Evolutionary conservation across 2,888 invertebrate species (phyloP), one percentile per base, ranked within the genome.

Genomic region (Cantharis rustica): DNA sequence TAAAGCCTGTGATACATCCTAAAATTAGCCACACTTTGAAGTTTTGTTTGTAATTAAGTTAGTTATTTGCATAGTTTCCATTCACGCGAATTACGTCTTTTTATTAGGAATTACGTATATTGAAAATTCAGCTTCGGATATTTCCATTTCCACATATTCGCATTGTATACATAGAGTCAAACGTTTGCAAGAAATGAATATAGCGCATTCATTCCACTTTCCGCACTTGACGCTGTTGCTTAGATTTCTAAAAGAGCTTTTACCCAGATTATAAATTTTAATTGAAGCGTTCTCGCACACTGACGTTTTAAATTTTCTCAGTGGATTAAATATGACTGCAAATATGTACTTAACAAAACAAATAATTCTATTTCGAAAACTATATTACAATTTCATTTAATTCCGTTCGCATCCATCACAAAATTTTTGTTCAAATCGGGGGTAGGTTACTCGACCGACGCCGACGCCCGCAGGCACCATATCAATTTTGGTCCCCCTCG

Each of bases 251-350:
- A 68, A 76, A 78, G 20, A 64, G 78, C 78, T 78, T 76, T 76
- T 76, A 73, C 72, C 63, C 68, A 76, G 73, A 76, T 78, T 78
- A 76, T 74, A 73, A 73, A 78, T 72, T 76, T 74, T 78, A 78
- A 76, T 78, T 78, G 78, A 47, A 47, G n/a, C 47, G n/a, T 47
- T 47, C n/a, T 47, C 71, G 26, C 69, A 31, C 69, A 76, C 71
- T 47, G 47, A 7, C 5, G 47, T 47, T 47, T n/a, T 47, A 47
- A 47, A 47, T n/a, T 47, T 47, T 47, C n/a, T 47, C 47, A 47
- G 1, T n/a, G 47, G 47, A 47, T 47, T 47, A 7, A 47, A 47
- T 47, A 27, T 27, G 27, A 11, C 10, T 27, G 27, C 27, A 27
- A 27, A 27, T 27, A 5, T 47, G 47, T 47, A 47, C 47, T 47